These are phyloP conservation scores for Rhizoglyphus robini DNA, from an alignment of 1,140 invertebrate genomes.

Conservation along the genomic window DNA sequence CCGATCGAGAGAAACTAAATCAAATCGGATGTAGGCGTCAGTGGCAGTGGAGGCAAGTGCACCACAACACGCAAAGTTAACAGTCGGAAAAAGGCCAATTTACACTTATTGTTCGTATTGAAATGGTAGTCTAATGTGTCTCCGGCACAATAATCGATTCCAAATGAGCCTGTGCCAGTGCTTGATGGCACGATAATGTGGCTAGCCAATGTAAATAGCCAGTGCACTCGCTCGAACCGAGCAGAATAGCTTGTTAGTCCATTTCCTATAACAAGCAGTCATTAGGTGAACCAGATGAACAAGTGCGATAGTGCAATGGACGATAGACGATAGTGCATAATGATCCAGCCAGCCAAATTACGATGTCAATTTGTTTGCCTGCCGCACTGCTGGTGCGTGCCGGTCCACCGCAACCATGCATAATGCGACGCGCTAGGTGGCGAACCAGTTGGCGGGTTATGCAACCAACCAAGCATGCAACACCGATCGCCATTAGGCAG, in stretches of 20 bases:
- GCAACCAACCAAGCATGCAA: background rate
- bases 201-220: too few species aligned
- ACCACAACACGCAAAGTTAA: background rate
- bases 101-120: background rate
- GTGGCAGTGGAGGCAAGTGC: background rate
- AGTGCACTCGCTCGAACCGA: too few species aligned
- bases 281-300: background rate
- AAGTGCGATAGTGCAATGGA: background rate
- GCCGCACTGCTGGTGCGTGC: background rate
- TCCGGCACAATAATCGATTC: background rate
- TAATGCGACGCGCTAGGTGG: too few species aligned
- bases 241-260: background rate
- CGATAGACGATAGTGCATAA: background rate
- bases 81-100: background rate
- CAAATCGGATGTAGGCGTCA: background rate
- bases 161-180: background rate
- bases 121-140: background rate
- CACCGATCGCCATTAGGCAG: background rate
- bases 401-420: background rate
- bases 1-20: too few species aligned
- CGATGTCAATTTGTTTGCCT: slow-evolving; percentile 9
- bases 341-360: background rate
- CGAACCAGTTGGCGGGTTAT: background rate
- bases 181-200: too few species aligned
- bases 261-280: background rate